phyloP scores from a whole-genome alignment of 2,113 vertebrate species.

The Serinus canaria region DNA sequence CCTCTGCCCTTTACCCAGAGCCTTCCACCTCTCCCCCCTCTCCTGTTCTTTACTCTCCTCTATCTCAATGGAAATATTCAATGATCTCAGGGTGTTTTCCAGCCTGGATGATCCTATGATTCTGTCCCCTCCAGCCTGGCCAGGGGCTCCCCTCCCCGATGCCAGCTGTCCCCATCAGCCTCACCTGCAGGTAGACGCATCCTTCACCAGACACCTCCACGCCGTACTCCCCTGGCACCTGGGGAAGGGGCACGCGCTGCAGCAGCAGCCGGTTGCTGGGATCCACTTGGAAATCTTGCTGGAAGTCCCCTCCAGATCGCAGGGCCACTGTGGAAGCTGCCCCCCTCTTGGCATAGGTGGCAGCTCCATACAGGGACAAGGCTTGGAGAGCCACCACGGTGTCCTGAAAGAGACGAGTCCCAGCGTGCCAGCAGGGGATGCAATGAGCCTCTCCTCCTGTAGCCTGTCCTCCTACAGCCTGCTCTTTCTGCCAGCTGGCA shows the following conservation, averaged over 20 bases:
- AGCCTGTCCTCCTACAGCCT: background rate
- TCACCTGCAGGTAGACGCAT: slow-evolving; percentile 80
- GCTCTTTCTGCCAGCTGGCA: background rate
- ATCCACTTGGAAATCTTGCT: slow-evolving; percentile 74
- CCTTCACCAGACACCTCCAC: slow-evolving; percentile 61
- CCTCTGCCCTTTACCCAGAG: background rate
- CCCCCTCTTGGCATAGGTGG: slow-evolving; percentile 41
- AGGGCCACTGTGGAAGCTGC: slow-evolving; percentile 23
- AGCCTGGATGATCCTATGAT: background rate
- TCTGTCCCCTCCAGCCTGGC: background rate
- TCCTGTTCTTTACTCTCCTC: background rate
- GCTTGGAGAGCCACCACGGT: slow-evolving; percentile 76
- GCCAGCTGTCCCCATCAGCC: background rate
- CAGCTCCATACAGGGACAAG: slow-evolving; percentile 60
- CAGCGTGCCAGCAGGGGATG: background rate
- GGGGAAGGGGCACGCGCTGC: slow-evolving; percentile 72
- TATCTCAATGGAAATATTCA: background rate
- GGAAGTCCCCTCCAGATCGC: slow-evolving; percentile 32
- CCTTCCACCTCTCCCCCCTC: background rate
- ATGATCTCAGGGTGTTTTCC: background rate
- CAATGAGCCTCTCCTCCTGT: background rate
- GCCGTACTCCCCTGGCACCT: slow-evolving; percentile 71
- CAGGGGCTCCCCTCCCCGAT: background rate
- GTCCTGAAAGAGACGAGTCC: slow-evolving; percentile 50
- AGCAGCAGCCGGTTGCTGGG: slow-evolving; percentile 80